These are phyloP conservation scores for Tetranychus truncatus DNA, from an alignment of 2,888 invertebrate genomes.

Conservation along the genomic window DNA sequence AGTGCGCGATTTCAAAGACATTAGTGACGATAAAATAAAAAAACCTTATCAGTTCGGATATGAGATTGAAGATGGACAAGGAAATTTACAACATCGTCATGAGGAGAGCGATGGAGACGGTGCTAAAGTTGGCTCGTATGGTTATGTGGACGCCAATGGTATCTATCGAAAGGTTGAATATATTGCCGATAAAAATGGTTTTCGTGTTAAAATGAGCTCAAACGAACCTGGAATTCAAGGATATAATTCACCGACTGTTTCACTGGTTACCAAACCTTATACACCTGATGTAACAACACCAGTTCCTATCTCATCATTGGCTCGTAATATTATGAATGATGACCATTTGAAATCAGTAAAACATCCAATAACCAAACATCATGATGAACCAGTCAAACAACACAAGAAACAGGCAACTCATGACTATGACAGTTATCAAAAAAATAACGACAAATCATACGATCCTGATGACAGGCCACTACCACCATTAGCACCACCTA, in stretches of 20 bases:
- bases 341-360: too few relatives aligned
- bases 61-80: slow-evolving; percentile 11
- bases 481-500: not conserved
- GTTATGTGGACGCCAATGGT: not conserved
- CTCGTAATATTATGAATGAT: not conserved
- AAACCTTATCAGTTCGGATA: slow-evolving; percentile 14
- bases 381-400: too few relatives aligned
- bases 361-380: too few relatives aligned
- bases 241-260: not conserved
- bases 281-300: not conserved
- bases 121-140: not conserved
- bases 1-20: not conserved
- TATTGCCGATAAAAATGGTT: slow-evolving; percentile 7
- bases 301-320: not conserved
- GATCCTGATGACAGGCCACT: not conserved
- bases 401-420: too few relatives aligned
- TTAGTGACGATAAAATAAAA: slow-evolving; percentile 2
- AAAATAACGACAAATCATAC: too few relatives aligned
- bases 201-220: not conserved
- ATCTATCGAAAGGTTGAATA: slow-evolving; percentile 3
- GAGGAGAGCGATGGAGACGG: slow-evolving; percentile 10
- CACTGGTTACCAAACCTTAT: slow-evolving; percentile 1
- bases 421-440: too few relatives aligned
- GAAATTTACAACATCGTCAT: slow-evolving; percentile 12
- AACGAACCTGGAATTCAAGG: not conserved